Evolutionary conservation across 2,797 vertebrate species (phyloP).

Genomic region (Parauchenoglanis ngamensis): DNA sequence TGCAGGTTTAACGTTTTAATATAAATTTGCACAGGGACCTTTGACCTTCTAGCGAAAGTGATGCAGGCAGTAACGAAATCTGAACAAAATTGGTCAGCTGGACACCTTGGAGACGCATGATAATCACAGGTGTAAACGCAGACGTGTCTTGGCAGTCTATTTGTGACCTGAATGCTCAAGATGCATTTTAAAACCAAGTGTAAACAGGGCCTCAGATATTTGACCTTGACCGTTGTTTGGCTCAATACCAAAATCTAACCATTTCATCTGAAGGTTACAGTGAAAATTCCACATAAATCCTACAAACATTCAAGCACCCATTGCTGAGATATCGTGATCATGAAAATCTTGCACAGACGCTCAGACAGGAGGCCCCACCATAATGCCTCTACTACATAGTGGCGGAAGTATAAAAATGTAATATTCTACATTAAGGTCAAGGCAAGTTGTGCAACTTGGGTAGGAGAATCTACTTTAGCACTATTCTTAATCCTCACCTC

Average conservation of each 20-base stretch:
- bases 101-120: too few relatives aligned
- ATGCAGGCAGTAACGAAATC: too few relatives aligned
- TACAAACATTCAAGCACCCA: not conserved
- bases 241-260: not conserved
- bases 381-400: not conserved
- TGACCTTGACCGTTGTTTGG: too few relatives aligned
- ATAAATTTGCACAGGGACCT: too few relatives aligned
- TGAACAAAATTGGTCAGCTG: too few relatives aligned
- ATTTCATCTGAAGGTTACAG: not conserved
- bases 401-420: not conserved
- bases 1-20: too few relatives aligned
- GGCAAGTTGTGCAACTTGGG: not conserved
- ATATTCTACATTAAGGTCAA: not conserved
- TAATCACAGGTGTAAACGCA: too few relatives aligned
- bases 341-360: not conserved
- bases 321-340: not conserved
- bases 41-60: too few relatives aligned
- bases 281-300: not conserved
- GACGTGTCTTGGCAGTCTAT: too few relatives aligned
- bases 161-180: too few relatives aligned
- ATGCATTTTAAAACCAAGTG: too few relatives aligned
- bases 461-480: not conserved
- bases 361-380: not conserved
- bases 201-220: too few relatives aligned
- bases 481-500: not conserved